These are phyloP conservation scores for Ormyrus nitidulus DNA, from an alignment of 2,888 invertebrate species.

Conservation along the genomic window DNA sequence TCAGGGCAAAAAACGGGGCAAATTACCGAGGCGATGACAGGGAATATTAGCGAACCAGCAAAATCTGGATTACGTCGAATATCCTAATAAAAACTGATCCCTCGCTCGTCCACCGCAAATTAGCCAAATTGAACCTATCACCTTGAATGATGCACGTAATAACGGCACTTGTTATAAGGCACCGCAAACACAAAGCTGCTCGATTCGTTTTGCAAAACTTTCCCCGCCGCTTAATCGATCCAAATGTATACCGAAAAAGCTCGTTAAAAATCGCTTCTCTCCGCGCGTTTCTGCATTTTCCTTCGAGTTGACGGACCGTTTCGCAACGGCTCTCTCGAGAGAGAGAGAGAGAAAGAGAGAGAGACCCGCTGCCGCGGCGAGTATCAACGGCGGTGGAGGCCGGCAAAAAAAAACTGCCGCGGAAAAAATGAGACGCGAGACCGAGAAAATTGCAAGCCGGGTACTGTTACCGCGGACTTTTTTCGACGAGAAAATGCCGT, in stretches of 20 bases:
- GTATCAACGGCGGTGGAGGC: background rate
- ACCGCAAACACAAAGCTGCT: background rate
- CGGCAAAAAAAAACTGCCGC: background rate
- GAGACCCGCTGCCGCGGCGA: background rate
- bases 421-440: conserved; percentile 1
- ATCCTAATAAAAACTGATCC: conserved; percentile 31
- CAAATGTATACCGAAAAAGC: background rate
- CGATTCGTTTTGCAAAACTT: background rate
- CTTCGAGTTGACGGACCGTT: background rate
- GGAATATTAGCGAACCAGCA: conserved; percentile 9
- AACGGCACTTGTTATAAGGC: background rate
- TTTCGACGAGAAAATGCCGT: no score
- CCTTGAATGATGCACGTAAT: conserved; percentile 26
- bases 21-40: background rate
- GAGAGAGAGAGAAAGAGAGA: background rate
- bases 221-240: background rate
- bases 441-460: background rate
- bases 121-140: conserved; percentile 25
- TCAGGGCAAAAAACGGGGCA: no score
- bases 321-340: conserved; percentile 15
- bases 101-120: conserved; percentile 3
- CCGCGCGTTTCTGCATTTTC: background rate
- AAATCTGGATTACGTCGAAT: conserved; percentile 14
- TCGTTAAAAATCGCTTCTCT: no score
- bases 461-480: no score